Evolutionary conservation across 2,113 vertebrate genomes (phyloP).

Genomic region (Acanthisitta chloris): DNA sequence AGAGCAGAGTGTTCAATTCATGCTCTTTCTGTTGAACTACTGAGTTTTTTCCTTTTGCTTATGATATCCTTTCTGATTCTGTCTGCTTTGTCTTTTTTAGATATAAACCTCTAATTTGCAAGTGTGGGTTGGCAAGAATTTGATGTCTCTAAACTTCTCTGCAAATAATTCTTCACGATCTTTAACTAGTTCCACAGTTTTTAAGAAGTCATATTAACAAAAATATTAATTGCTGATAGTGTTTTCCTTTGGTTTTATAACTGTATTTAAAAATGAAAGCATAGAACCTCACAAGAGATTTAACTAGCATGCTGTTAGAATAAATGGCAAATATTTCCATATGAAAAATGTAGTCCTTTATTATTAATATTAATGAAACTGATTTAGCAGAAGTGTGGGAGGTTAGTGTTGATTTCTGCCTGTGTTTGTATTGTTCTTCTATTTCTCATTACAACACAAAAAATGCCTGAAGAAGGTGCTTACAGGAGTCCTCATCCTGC

Average conservation of each 20-base stretch:
- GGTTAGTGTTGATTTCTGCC: background rate
- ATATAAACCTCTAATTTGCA: rapidly evolving
- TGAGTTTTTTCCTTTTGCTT: background rate
- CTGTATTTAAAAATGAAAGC: background rate
- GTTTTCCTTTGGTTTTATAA: background rate
- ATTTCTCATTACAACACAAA: background rate
- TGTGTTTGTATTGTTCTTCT: background rate
- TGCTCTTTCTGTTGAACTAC: background rate
- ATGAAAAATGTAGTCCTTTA: background rate
- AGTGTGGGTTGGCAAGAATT: background rate
- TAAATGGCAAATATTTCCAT: background rate
- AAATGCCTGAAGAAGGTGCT: background rate
- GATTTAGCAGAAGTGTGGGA: background rate
- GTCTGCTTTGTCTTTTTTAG: background rate
- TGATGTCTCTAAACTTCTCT: background rate
- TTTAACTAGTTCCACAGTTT: background rate
- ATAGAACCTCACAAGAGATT: background rate
- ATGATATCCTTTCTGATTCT: background rate
- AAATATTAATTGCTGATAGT: background rate
- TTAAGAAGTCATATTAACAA: background rate
- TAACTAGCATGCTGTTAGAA: background rate
- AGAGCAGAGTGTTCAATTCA: background rate
- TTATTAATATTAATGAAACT: background rate
- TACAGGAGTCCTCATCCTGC: background rate
- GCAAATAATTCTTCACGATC: background rate